Conservation (phyloP, 2,113 vertebrate genomes). For the Furnarius figulus region DNA sequence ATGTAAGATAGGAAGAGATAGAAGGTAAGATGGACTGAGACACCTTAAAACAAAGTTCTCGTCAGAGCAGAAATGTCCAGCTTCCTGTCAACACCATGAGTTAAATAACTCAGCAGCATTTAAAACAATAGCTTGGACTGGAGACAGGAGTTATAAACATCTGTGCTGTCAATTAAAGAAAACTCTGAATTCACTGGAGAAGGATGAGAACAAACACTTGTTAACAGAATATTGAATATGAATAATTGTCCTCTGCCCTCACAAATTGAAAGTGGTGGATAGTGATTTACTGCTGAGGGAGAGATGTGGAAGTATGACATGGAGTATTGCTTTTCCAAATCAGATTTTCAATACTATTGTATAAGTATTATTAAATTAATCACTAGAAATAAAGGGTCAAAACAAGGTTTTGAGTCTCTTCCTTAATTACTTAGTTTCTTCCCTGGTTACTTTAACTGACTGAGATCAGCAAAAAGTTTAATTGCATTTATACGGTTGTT, state of each 20-base stretch:
- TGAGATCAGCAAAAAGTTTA: background rate
- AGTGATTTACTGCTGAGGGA: background rate
- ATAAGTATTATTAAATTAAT: background rate
- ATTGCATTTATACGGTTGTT: background rate
- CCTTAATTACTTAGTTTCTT: background rate
- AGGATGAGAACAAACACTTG: background rate
- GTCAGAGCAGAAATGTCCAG: background rate
- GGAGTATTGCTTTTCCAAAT: background rate
- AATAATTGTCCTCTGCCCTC: background rate
- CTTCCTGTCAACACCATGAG: background rate
- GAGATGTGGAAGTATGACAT: background rate
- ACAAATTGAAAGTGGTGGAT: background rate
- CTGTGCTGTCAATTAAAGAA: background rate
- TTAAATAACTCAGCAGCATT: background rate
- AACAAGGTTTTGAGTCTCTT: background rate
- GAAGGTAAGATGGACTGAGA: background rate
- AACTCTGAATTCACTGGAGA: background rate
- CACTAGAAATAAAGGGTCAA: background rate
- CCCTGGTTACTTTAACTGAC: background rate
- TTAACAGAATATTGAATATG: background rate
- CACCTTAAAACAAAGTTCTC: background rate
- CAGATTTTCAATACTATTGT: background rate
- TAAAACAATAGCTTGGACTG: slow-evolving; percentile 21
- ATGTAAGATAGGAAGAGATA: background rate
- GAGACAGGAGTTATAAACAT: background rate